These are phyloP conservation scores for Sphyrna mokarran DNA, from an alignment of 2,113 vertebrate species.

Conservation along the genomic window DNA sequence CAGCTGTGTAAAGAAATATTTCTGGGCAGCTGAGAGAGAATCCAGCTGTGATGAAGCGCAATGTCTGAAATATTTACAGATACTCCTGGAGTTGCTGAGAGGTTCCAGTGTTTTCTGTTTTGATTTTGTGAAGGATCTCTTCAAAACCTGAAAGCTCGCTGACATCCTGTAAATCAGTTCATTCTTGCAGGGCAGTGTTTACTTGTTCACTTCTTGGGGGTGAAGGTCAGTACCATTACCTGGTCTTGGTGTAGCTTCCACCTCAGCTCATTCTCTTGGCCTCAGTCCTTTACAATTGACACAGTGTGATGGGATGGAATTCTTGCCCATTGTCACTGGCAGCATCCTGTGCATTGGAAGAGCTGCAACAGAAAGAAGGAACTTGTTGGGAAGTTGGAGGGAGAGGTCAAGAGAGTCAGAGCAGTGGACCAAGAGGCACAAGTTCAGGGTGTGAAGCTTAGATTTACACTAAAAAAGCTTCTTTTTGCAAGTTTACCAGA, in stretches of 20 bases:
- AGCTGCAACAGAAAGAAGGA: not conserved
- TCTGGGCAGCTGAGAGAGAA: not conserved
- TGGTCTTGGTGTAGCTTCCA: not conserved
- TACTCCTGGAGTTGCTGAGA: too few species aligned
- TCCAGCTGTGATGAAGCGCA: not conserved
- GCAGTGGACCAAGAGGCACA: not conserved
- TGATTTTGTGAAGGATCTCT: too few species aligned
- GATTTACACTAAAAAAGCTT: not conserved
- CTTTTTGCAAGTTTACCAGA: not conserved
- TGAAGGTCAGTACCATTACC: not conserved
- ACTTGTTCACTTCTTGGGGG: not conserved
- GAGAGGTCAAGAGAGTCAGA: not conserved
- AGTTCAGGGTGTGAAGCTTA: not conserved
- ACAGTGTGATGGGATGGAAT: not conserved
- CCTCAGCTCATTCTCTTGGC: not conserved
- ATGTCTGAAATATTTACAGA: not conserved
- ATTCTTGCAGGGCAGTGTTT: not conserved
- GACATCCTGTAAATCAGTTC: not conserved
- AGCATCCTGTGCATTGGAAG: not conserved
- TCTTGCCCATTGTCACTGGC: not conserved
- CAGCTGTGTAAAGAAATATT: not conserved
- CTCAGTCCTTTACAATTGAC: not conserved
- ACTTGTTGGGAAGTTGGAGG: not conserved
- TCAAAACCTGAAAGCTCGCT: not conserved
- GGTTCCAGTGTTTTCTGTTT: too few species aligned